A percentile compares a stretch with the other conserved stretches of the same genome.
Evolutionary conservation across 2,113 vertebrate genomes (phyloP).

Genomic region (Silurus asotus): DNA sequence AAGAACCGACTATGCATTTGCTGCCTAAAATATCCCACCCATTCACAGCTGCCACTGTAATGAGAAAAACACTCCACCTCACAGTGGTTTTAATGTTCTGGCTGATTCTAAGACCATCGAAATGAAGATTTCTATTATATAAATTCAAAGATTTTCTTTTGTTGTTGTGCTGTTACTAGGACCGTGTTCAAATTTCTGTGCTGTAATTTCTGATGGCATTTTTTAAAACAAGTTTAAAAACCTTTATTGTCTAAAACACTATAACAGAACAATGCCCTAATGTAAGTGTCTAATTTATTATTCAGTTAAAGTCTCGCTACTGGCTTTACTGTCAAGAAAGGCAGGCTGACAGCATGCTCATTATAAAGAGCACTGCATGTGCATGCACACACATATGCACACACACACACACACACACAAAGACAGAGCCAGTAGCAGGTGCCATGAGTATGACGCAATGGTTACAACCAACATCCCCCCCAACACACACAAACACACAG

Average conservation of each 20-base stretch:
- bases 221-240: not conserved
- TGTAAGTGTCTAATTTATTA: constrained; percentile 13
- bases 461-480: constrained; percentile 3
- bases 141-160: not conserved
- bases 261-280: not conserved
- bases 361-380: constrained; percentile 43
- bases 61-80: too few relatives aligned
- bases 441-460: constrained; percentile 41
- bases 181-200: not conserved
- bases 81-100: not conserved
- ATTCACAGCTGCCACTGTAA: too few relatives aligned
- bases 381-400: not conserved
- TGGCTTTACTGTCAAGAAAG: constrained; percentile 28
- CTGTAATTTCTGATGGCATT: not conserved
- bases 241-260: not conserved
- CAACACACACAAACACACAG: constrained; percentile 30
- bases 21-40: too few relatives aligned
- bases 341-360: constrained; percentile 49
- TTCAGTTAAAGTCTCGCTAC: constrained; percentile 3
- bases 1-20: too few relatives aligned
- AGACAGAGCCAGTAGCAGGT: constrained; percentile 36
- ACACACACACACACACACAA: not conserved
- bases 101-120: not conserved
- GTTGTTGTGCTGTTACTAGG: not conserved
- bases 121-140: not conserved